A percentile compares a stretch with the other conserved stretches of the same genome.
These are phyloP conservation scores for Piprites chloris DNA, from an alignment of 2,113 vertebrate species.

Conservation along the genomic window DNA sequence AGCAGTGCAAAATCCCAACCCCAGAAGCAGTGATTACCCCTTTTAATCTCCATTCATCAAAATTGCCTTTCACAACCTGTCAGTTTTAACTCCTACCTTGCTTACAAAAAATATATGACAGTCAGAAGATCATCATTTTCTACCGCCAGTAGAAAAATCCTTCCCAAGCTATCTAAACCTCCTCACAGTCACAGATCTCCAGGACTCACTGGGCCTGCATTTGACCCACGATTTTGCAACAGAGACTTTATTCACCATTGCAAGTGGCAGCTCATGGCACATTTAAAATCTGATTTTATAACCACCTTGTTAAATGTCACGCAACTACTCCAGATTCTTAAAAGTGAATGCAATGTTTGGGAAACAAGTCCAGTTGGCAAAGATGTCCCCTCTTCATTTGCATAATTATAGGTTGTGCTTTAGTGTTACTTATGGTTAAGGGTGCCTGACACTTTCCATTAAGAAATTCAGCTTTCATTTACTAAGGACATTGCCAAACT, in stretches of 20 bases:
- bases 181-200: background rate
- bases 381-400: background rate
- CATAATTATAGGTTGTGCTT: conserved; percentile 14
- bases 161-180: background rate
- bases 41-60: background rate
- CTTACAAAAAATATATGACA: background rate
- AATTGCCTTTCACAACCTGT: background rate
- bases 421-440: conserved; percentile 22
- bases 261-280: background rate
- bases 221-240: background rate
- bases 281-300: background rate
- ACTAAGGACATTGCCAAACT: conserved; percentile 40
- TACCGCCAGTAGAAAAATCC: background rate
- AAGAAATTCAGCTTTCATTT: conserved; percentile 26
- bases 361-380: background rate
- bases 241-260: background rate
- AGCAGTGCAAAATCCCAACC: background rate
- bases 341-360: background rate
- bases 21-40: background rate
- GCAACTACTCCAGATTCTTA: background rate
- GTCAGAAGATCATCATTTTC: background rate
- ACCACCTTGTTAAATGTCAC: background rate
- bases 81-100: background rate
- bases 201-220: background rate
- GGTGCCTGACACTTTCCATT: conserved; percentile 51